Conservation (phyloP, 2,888 invertebrate species). For the Cephus spinipes region DNA sequence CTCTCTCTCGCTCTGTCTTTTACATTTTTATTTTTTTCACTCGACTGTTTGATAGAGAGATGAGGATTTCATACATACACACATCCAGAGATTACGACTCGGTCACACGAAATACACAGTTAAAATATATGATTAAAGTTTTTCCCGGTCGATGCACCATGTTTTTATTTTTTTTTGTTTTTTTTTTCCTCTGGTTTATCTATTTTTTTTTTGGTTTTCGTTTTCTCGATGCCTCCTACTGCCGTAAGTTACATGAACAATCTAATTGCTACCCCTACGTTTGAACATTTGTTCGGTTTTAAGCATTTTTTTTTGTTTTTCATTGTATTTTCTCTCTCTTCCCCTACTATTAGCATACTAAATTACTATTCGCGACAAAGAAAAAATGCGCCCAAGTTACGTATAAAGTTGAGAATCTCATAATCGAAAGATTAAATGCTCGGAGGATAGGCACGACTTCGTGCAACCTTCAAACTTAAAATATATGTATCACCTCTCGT, state of each 20-base stretch:
- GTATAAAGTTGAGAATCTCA: neutral
- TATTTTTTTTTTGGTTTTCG: neutral
- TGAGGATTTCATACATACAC: neutral
- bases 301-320: neutral
- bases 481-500: neutral
- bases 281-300: neutral
- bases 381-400: neutral
- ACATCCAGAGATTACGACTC: neutral
- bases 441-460: neutral
- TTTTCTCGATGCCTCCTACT: neutral
- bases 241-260: neutral
- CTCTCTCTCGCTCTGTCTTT: neutral
- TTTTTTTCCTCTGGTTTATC: neutral
- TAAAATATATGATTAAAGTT: constrained; percentile 4
- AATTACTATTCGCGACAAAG: neutral
- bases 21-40: neutral
- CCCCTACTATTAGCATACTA: neutral
- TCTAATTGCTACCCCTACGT: neutral
- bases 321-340: constrained; percentile 4
- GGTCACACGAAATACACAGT: neutral
- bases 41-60: neutral
- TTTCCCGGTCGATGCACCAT: neutral
- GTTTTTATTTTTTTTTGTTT: neutral
- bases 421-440: neutral
- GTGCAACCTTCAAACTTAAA: neutral